Base-by-base conservation (phyloP, 2,888 invertebrate genomes). In the Zaprionus lineosus region DNA sequence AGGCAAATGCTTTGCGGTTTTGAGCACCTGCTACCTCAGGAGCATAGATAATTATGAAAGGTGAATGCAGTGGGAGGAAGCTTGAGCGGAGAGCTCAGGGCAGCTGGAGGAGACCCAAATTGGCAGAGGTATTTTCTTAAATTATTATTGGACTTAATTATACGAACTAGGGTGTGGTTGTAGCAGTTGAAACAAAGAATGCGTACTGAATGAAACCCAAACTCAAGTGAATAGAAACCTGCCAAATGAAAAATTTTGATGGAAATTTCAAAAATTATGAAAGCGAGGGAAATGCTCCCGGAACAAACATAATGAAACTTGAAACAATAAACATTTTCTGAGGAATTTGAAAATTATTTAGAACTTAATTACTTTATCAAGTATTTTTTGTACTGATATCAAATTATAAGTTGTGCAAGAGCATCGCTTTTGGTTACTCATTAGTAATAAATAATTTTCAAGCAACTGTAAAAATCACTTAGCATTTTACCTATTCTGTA, bases 91-190 rank as follows among this genome's bases (percentile, higher is more conserved):
- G n/a, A n/a, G n/a, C n/a, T n/a, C n/a, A n/a, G n/a, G n/a, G n/a
- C n/a, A n/a, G 36, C 18, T 41, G 39, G 12, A 36, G 55, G 29
- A 31, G 65, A 36, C 29, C 73, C 50, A 58, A 79, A 81, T 72
- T 73, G 77, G 69, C 39, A 74, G 61, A 74, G 83, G 84, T 70
- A 83, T 82, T 84, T 84, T 62, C 59, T 69, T 69, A 82, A 82
- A 84, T 82, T 82, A 82, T 84, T 82, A 82, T 84, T 82, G 69
- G 79, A 84, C 81, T 84, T 81, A 81, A 81, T 81, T 84, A 77
- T 78, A 65, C 48, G 65, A 66, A 56, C 63, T 53, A 41, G 56
- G 46, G 58, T 34, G 39, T 31, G 52, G 41, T 58, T 31, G 41
- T 29, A 64, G 40, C 40, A 37, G 34, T 44, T 29, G 59, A 64